These are phyloP conservation scores for Apis dorsata DNA, from an alignment of 1,140 invertebrate species.

Conservation along the genomic window DNA sequence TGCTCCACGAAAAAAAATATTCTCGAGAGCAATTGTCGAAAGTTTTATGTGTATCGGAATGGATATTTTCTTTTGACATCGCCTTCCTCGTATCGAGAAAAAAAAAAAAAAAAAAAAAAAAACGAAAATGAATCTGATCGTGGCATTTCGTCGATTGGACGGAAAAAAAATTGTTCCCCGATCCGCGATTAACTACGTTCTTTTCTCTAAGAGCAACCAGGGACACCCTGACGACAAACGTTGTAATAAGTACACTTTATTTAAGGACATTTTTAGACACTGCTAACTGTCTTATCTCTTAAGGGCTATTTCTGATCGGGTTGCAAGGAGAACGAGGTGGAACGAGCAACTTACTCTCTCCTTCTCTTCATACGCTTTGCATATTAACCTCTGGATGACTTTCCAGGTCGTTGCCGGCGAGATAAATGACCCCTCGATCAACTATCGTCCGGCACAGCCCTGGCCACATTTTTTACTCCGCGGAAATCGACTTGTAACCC, in stretches of 20 bases:
- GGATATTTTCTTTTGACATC: not conserved
- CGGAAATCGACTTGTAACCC: slow-evolving; percentile 75
- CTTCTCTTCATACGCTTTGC: not conserved
- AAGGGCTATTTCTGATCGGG: slow-evolving; percentile 79
- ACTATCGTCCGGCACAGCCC: not conserved
- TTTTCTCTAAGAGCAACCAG: slow-evolving; percentile 52
- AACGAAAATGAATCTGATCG: not conserved
- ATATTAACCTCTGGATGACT: not conserved
- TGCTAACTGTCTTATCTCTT: slow-evolving; percentile 68
- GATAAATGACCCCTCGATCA: slow-evolving; percentile 11
- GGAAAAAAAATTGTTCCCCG: slow-evolving; percentile 31
- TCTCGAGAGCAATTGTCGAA: too few relatives aligned
- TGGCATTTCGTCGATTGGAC: not conserved
- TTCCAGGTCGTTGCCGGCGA: not conserved
- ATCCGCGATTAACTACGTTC: slow-evolving; percentile 55
- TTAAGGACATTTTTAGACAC: slow-evolving; percentile 67
- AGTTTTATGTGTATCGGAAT: too few relatives aligned
- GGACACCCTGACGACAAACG: slow-evolving; percentile 37
- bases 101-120: too few relatives aligned
- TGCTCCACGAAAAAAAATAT: too few relatives aligned
- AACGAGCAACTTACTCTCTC: not conserved
- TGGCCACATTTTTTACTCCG: slow-evolving; percentile 30
- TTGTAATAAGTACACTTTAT: slow-evolving; percentile 58
- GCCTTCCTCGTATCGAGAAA: slow-evolving; percentile 24
- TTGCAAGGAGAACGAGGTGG: slow-evolving; percentile 71